Evolutionary conservation across 1,140 invertebrate species (phyloP).

Genomic region (Drosophila bifasciata): DNA sequence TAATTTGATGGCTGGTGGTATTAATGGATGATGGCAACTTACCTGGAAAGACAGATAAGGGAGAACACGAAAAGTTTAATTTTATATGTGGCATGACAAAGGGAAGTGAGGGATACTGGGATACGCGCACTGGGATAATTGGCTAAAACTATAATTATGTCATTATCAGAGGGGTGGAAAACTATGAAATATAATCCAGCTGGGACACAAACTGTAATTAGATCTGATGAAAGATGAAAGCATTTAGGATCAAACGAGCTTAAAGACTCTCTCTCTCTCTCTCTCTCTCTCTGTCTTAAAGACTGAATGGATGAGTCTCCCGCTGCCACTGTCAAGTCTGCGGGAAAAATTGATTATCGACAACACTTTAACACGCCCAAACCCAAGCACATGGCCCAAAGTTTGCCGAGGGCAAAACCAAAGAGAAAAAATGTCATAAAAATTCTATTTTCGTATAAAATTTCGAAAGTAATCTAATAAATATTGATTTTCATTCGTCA

Average conservation of each 20-base stretch:
- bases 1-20: slow-evolving; percentile 80
- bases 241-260: background rate
- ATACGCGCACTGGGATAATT: slow-evolving; percentile 18
- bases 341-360: slow-evolving; percentile 55
- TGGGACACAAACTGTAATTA: slow-evolving; percentile 18
- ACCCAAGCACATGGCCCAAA: slow-evolving; percentile 28
- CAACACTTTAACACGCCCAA: slow-evolving; percentile 37
- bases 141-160: slow-evolving; percentile 45
- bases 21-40: slow-evolving; percentile 82
- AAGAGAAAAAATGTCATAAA: slow-evolving; percentile 74
- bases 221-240: slow-evolving; percentile 25
- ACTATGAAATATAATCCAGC: background rate
- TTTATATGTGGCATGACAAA: slow-evolving; percentile 42
- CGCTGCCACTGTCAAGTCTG: slow-evolving; percentile 6
- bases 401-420: slow-evolving; percentile 32
- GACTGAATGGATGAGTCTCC: background rate
- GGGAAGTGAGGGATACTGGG: slow-evolving; percentile 4
- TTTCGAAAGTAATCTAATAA: slow-evolving; percentile 84
- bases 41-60: slow-evolving; percentile 67
- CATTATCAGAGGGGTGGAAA: slow-evolving; percentile 35
- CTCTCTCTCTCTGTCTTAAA: slow-evolving; percentile 20
- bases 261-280: background rate
- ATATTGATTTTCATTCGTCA: slow-evolving; percentile 84
- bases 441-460: slow-evolving; percentile 83
- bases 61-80: slow-evolving; percentile 51